These are phyloP conservation scores for Oscheius onirici DNA, from an alignment of 2,888 invertebrate species.

Conservation along the genomic window DNA sequence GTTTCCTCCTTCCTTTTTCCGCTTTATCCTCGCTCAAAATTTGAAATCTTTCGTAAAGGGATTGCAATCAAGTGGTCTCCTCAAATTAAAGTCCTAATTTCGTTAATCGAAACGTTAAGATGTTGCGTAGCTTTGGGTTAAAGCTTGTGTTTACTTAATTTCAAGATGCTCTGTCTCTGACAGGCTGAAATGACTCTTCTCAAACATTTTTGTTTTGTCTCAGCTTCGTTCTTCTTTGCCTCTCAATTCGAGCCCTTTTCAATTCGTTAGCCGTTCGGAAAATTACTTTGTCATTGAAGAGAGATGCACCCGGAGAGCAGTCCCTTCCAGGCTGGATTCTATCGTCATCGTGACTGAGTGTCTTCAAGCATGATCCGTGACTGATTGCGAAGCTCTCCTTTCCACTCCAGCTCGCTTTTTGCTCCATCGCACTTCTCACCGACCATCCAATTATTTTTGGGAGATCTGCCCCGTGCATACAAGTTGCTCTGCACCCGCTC, in stretches of 20 bases:
- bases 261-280: background rate
- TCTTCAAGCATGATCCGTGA: conserved; percentile 28
- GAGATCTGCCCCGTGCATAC: background rate
- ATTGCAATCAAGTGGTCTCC: too few species aligned
- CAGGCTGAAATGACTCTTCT: background rate
- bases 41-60: too few species aligned
- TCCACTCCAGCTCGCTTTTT: conserved; percentile 19
- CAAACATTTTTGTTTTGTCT: too few species aligned
- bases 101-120: too few species aligned
- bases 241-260: background rate
- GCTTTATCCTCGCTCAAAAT: too few species aligned
- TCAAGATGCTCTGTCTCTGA: background rate
- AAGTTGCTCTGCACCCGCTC: conserved; percentile 15
- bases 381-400: conserved; percentile 10
- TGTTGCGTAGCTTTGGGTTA: too few species aligned
- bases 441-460: conserved; percentile 13
- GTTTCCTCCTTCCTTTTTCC: background rate
- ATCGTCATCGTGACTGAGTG: conserved; percentile 32
- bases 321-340: background rate
- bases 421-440: background rate
- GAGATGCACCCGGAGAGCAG: background rate
- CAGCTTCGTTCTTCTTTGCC: background rate
- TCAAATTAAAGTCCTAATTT: too few species aligned
- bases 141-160: background rate
- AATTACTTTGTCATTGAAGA: background rate